Conservation (phyloP, 2,113 vertebrate species). For the Plotosus lineatus region DNA sequence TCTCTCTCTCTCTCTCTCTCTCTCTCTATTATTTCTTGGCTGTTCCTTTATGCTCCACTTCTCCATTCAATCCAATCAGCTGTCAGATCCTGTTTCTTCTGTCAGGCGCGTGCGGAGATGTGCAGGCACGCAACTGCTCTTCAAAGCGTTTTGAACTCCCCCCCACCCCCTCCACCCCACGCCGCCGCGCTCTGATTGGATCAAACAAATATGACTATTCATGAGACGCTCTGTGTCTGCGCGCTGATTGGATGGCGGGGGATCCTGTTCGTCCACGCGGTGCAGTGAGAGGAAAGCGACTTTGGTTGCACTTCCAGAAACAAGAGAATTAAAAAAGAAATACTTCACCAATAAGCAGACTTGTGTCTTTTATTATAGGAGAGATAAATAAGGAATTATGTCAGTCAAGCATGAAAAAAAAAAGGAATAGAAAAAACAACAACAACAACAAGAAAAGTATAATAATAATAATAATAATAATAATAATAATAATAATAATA, state of each 20-base stretch:
- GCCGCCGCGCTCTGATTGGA: conserved; percentile 61
- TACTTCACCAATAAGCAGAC: neutral
- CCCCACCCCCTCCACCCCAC: neutral
- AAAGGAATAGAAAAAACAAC: no score
- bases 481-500: no score
- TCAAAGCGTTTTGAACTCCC: neutral
- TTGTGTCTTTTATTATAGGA: neutral
- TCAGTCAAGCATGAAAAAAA: neutral
- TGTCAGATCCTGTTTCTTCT: neutral
- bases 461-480: neutral
- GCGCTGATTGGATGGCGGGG: conserved; percentile 57
- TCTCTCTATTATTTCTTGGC: neutral
- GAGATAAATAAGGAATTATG: neutral
- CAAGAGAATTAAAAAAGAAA: neutral
- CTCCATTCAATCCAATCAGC: conserved; percentile 31
- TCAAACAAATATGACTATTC: conserved; percentile 45
- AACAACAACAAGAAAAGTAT: no score
- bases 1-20: neutral
- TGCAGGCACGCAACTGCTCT: neutral
- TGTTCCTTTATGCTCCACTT: neutral
- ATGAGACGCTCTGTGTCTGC: conserved; percentile 52
- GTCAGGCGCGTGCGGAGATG: neutral
- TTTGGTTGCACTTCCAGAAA: neutral
- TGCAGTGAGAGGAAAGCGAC: neutral
- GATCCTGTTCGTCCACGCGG: no score